Base-by-base conservation (phyloP, 2,888 invertebrate species). In the Eurytoma californica region DNA sequence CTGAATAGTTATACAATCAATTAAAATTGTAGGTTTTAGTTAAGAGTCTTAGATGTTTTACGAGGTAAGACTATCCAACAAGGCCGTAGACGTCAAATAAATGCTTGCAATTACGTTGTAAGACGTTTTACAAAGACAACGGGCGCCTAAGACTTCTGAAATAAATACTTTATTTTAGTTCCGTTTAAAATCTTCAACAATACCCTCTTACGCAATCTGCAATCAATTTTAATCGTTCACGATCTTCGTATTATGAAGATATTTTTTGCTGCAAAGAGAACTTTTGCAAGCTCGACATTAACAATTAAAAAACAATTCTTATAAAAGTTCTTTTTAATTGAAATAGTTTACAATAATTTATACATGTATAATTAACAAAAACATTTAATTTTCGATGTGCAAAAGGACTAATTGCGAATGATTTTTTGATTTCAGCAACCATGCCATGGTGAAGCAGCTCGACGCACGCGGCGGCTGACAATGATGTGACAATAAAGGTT, bases 401-500 rank as follows among this genome's bases (percentile, higher is more conserved):
- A 39, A 39, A 39, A 9, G 39, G 9, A 39, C 9, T 39, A 28
- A 70, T 55, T 0, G n/a, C 18, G 20, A 39, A 9, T 70, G 63
- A 76, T 20, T 83, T 74, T 85, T 60, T 85, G 68, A 81, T 87
- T 85, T 5, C 88, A 90, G 90, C 81, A 84, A 86, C 85, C 86
- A 87, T 87, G 87, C 85, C 85, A 85, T 83, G 86, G 83, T 85
- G 85, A 84, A 87, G 88, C 86, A 87, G 86, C 87, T 87, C 85
- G 88, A 86, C 86, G 86, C 87, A 87, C 83, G 84, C 83, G 80
- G 85, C 83, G 82, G 85, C 84, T 83, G 84, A 84, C 85, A 86
- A 89, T 87, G 89, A 90, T 89, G 89, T 90, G 90, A 90, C 89
- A 90, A 90, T 89, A 90, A 90, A 87, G 9, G 86, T 85, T 85